Evolutionary conservation across 2,888 invertebrate species (phyloP).

Genomic region (Taphrorychus bicolor): DNA sequence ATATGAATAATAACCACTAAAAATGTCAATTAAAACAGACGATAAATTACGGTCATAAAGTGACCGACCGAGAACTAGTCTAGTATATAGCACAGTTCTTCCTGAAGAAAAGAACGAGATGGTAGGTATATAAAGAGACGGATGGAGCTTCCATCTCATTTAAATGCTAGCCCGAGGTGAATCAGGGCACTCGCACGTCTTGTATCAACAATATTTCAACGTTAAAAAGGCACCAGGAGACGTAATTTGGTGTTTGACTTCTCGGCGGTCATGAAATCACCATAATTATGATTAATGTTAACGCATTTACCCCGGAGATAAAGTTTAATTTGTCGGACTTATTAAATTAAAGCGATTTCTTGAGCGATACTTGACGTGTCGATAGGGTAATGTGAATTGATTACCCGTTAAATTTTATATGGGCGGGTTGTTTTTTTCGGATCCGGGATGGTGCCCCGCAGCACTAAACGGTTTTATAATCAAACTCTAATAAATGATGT

Average conservation of each 20-base stretch:
- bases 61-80: background rate
- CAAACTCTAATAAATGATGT: background rate
- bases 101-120: background rate
- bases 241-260: slow-evolving; percentile 52
- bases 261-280: slow-evolving; percentile 49
- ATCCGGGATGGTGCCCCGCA: background rate
- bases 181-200: slow-evolving; percentile 45
- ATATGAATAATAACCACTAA: slow-evolving; percentile 3
- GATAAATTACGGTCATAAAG: background rate
- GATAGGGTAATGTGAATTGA: slow-evolving; percentile 35
- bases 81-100: background rate
- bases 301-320: slow-evolving; percentile 48
- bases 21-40: slow-evolving; percentile 2
- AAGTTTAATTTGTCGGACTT: slow-evolving; percentile 47
- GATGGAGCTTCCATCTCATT: slow-evolving; percentile 37
- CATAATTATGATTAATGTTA: slow-evolving; percentile 54
- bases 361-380: slow-evolving; percentile 27
- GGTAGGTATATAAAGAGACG: background rate
- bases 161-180: slow-evolving; percentile 44
- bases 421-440: slow-evolving; percentile 16
- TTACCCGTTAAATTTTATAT: slow-evolving; percentile 31
- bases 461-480: background rate
- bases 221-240: slow-evolving; percentile 52
- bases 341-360: slow-evolving; percentile 46
- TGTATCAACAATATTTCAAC: slow-evolving; percentile 54